Evolutionary conservation across 2,888 invertebrate species (phyloP).

Genomic region (Tachina lurida): DNA sequence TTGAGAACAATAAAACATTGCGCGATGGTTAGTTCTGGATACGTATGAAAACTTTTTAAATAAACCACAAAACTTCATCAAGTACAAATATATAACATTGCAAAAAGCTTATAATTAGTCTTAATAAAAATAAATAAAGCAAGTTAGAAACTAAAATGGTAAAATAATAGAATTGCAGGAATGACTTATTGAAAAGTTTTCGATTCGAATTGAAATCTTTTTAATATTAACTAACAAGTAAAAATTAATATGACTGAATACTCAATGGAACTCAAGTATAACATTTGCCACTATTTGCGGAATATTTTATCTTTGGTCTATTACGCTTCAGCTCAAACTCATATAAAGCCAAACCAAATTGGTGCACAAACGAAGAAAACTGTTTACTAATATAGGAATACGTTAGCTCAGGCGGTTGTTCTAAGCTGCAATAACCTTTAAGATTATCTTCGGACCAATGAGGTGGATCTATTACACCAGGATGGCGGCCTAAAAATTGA

Average conservation of each 20-base stretch:
- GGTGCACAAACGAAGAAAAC: constrained; percentile 82
- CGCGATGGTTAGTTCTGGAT: neutral
- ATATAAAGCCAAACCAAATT: constrained; percentile 84
- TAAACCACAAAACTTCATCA: neutral
- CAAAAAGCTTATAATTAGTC: constrained; percentile 57
- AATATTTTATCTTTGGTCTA: constrained; percentile 48
- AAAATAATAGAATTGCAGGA: constrained; percentile 29
- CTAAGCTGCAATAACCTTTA: constrained; percentile 77
- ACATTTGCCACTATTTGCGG: constrained; percentile 48
- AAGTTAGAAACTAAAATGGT: neutral
- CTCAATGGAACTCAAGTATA: constrained; percentile 28
- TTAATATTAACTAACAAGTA: neutral
- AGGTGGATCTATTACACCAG: constrained; percentile 80
- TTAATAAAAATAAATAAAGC: constrained; percentile 11
- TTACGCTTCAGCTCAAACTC: constrained; percentile 81
- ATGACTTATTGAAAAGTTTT: constrained; percentile 26
- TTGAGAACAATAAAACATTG: constrained; percentile 58
- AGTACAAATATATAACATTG: constrained; percentile 34
- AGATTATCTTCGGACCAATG: constrained; percentile 78
- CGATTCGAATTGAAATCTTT: neutral
- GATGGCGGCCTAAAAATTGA: constrained; percentile 81
- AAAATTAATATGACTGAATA: constrained; percentile 43
- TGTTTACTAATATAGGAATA: constrained; percentile 77
- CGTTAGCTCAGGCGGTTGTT: constrained; percentile 75
- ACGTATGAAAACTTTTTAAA: neutral